phyloP scores from a whole-genome alignment of 2,888 invertebrate genomes.

The Belgica antarctica region DNA sequence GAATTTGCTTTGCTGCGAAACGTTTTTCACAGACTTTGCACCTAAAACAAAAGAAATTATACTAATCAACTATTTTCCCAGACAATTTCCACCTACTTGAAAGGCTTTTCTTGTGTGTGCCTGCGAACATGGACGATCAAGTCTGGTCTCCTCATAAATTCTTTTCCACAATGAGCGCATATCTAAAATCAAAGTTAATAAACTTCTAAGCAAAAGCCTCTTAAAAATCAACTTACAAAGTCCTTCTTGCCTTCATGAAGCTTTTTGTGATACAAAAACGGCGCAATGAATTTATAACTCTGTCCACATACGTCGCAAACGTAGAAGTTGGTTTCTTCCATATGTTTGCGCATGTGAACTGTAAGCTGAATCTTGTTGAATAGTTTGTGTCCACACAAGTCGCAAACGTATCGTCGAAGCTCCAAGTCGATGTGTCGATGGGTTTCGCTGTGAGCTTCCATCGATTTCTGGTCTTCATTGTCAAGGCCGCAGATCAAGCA shows the following conservation, averaged over 20 bases:
- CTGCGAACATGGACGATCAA: background rate
- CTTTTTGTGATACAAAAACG: conserved; percentile 12
- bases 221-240: background rate
- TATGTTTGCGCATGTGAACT: conserved; percentile 19
- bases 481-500: background rate
- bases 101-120: conserved; percentile 16
- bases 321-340: conserved; percentile 23
- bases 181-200: background rate
- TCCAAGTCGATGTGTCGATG: background rate
- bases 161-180: background rate
- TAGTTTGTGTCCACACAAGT: background rate
- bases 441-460: background rate
- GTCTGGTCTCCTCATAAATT: conserved; percentile 8
- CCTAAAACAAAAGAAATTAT: background rate
- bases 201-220: background rate
- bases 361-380: background rate
- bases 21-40: conserved; percentile 1
- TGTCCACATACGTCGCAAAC: conserved; percentile 14
- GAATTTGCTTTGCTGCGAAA: background rate
- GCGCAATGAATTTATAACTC: conserved; percentile 10
- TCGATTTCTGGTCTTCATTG: no score
- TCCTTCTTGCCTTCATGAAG: background rate
- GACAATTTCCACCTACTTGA: background rate
- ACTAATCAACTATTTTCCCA: background rate
- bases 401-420: background rate